Conservation (phyloP, 2,113 vertebrate genomes). For the Periophthalmus modestus region DNA sequence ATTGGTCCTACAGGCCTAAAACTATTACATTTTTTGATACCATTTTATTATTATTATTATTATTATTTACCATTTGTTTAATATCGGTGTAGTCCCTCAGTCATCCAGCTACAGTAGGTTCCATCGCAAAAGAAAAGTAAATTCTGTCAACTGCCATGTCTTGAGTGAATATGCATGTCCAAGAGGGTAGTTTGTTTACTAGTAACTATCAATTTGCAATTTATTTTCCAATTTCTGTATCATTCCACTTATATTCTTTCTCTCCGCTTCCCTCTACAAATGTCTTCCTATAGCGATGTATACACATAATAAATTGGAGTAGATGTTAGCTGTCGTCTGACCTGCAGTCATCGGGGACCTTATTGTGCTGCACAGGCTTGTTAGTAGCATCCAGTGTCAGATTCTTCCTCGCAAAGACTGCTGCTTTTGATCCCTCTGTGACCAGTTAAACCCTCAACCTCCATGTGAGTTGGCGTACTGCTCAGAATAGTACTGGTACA, state of each 20-base stretch:
- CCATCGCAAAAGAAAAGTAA: too few species aligned
- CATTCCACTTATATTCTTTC: conserved; percentile 3
- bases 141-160: too few species aligned
- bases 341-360: conserved; percentile 42
- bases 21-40: too few species aligned
- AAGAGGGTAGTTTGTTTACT: too few species aligned
- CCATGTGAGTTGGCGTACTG: neutral
- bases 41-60: too few species aligned
- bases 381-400: conserved; percentile 41
- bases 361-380: conserved; percentile 31
- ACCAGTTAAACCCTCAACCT: conserved; percentile 45
- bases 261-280: conserved; percentile 8
- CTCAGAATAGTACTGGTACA: conserved; percentile 25
- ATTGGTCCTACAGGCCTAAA: too few species aligned
- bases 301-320: conserved; percentile 38
- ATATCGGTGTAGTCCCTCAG: too few species aligned
- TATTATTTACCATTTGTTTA: too few species aligned
- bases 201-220: neutral
- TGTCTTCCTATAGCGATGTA: conserved; percentile 18
- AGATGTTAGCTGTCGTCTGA: conserved; percentile 31
- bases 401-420: conserved; percentile 17
- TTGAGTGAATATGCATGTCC: too few species aligned
- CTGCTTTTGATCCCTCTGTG: conserved; percentile 46
- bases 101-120: too few species aligned
- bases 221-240: neutral